Conservation (phyloP, 2,113 vertebrate species). For the Leptobrachium leishanense region DNA sequence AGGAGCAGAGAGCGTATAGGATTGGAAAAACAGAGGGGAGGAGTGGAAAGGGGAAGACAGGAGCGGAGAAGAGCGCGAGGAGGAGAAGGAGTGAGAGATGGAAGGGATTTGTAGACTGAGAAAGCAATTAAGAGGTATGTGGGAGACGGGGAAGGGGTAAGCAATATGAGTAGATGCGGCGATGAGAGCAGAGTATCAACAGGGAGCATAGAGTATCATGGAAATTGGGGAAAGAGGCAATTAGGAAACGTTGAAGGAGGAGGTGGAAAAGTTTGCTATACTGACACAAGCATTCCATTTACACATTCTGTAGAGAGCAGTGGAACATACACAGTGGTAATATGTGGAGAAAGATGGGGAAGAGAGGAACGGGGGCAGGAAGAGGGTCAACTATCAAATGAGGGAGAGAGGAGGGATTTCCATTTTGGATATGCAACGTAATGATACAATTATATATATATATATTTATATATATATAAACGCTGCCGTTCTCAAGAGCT, state of each 20-base stretch:
- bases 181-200: background rate
- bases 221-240: background rate
- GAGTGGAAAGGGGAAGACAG: conserved; percentile 1
- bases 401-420: conserved; percentile 35
- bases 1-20: background rate
- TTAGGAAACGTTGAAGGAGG: background rate
- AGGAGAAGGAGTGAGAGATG: conserved; percentile 1
- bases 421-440: conserved; percentile 44
- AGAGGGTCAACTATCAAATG: conserved; percentile 43
- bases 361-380: background rate
- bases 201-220: background rate
- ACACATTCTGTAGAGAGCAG: conserved; percentile 46
- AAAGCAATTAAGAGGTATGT: background rate
- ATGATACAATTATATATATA: conserved; percentile 36
- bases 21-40: background rate
- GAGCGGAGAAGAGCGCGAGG: conserved; percentile 10
- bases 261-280: conserved; percentile 25
- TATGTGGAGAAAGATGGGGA: conserved; percentile 39
- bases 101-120: background rate
- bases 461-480: conserved; percentile 22
- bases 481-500: conserved; percentile 33
- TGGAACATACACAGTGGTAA: conserved; percentile 48
- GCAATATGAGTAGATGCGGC: no score
- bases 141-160: background rate
- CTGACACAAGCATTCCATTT: conserved; percentile 46